Evolutionary conservation across 2,797 vertebrate genomes (phyloP), one percentile per base, ranked within the genome.

Genomic region (Anguilla megastoma): DNA sequence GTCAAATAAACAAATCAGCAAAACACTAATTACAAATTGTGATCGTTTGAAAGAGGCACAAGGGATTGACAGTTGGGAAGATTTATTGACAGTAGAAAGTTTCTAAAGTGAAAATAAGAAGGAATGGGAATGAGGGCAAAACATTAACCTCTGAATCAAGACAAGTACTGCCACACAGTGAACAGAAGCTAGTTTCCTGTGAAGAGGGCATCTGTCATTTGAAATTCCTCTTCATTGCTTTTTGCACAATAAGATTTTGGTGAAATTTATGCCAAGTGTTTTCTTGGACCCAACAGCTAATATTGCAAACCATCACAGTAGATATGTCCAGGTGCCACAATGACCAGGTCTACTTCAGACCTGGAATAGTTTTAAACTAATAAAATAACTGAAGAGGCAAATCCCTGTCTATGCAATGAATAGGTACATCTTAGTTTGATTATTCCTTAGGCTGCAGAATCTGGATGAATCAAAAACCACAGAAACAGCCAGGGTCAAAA

Each of bases 131-230:
- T 27, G 24, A 85, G 54, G 52, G 33, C 9, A 41, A 50, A 27
- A 10, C 71, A 86, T 69, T 9, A 10, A 74, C 85, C 87, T 50
- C 87, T 54, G 41, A 86, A 85, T 69, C 69, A 48, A 27, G 36
- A 88, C 87, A 79, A 30, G 16, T 36, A 58, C 66, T 41, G 24
- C 66, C 82, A 45, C 76, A 21, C 33, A 45, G 36, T 21, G 76
- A 80, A 24, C 16, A 48, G 16, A 21, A 9, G 18, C 14, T 14
- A 3, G 76, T 45, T 18, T 69, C 80, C 30, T 7, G 83, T n/a
- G 60, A 88, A 63, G n/a, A 74, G 18, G 63, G 30, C 83, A 36
- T 88, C 82, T 88, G 63, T 30, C 58, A 45, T 63, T 69, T 66
- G 60, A 63, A 86, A 76, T 86, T 50, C 66, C 30, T 30, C 69